Conservation (phyloP, 1,140 invertebrate genomes). For the Drosophila prosaltans region DNA sequence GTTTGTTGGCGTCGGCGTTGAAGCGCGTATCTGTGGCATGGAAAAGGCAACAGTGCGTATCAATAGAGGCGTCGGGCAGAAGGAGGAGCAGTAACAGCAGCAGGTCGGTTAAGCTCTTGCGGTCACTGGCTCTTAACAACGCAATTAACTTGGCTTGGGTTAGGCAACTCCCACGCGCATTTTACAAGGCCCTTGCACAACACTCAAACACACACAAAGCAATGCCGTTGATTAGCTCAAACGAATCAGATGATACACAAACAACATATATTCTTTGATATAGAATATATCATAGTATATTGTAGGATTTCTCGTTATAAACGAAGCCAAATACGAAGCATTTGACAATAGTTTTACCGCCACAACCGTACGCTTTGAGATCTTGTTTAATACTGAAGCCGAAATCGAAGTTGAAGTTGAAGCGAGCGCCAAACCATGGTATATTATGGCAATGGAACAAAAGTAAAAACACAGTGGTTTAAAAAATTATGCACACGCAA, state of each 20-base stretch:
- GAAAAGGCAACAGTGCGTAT: conserved; percentile 77
- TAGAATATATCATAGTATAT: conserved; percentile 27
- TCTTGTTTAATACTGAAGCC: conserved; percentile 76
- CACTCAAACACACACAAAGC: conserved; percentile 19
- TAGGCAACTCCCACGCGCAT: conserved; percentile 61
- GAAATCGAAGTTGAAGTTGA: conserved; percentile 52
- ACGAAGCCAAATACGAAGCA: conserved; percentile 1
- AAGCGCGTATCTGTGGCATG: conserved; percentile 65
- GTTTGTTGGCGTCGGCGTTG: conserved; percentile 52
- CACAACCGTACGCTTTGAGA: conserved; percentile 66
- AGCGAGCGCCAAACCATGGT: conserved; percentile 42
- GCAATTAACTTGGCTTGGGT: conserved; percentile 60
- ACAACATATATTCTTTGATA: conserved; percentile 28
- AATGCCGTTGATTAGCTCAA: conserved; percentile 37
- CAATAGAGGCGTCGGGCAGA: conserved; percentile 49
- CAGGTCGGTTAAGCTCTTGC: conserved; percentile 21
- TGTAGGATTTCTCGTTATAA: conserved; percentile 1
- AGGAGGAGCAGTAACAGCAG: neutral
- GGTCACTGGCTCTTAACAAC: conserved; percentile 70
- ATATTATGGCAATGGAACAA: conserved; percentile 46
- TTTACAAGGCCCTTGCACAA: conserved; percentile 43
- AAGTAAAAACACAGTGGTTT: conserved; percentile 1
- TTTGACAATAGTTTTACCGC: neutral
- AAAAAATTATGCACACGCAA: neutral
- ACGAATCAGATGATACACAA: conserved; percentile 6